Conservation (phyloP, 2,113 vertebrate species). For the Oncorhynchus tshawytscha region DNA sequence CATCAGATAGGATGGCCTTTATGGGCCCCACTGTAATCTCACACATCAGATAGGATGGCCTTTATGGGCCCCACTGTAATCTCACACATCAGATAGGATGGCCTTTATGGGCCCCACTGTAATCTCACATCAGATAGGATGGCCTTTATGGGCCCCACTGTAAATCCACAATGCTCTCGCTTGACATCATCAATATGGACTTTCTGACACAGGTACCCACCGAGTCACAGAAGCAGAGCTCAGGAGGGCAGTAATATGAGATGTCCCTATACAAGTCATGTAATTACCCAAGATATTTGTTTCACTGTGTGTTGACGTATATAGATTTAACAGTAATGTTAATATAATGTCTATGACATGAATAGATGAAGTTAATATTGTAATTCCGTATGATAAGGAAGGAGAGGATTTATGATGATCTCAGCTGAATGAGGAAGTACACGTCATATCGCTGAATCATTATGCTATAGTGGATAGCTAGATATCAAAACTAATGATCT, state of each 20-base stretch:
- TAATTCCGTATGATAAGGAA: constrained; percentile 54
- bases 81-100: too few species aligned
- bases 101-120: too few species aligned
- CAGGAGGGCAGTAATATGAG: not conserved
- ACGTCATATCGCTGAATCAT: too few species aligned
- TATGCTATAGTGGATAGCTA: too few species aligned
- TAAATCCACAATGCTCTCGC: constrained; percentile 41
- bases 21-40: too few species aligned
- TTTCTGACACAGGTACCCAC: not conserved
- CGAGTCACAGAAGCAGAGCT: not conserved
- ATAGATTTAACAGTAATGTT: constrained; percentile 43
- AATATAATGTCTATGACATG: constrained; percentile 37
- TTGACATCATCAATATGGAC: constrained; percentile 40
- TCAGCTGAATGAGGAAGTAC: constrained; percentile 9
- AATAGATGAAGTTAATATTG: constrained; percentile 50
- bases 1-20: too few species aligned
- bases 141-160: constrained; percentile 2
- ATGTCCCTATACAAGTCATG: not conserved
- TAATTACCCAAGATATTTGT: not conserved
- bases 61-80: too few species aligned
- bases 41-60: too few species aligned
- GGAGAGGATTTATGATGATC: constrained; percentile 42
- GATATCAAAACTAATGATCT: constrained; percentile 63
- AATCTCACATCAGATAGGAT: too few species aligned
- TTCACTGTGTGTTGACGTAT: constrained; percentile 1